Evolutionary conservation across 2,113 vertebrate genomes (phyloP), one percentile per base, ranked within the genome.

Genomic region (Trogon surrucura): DNA sequence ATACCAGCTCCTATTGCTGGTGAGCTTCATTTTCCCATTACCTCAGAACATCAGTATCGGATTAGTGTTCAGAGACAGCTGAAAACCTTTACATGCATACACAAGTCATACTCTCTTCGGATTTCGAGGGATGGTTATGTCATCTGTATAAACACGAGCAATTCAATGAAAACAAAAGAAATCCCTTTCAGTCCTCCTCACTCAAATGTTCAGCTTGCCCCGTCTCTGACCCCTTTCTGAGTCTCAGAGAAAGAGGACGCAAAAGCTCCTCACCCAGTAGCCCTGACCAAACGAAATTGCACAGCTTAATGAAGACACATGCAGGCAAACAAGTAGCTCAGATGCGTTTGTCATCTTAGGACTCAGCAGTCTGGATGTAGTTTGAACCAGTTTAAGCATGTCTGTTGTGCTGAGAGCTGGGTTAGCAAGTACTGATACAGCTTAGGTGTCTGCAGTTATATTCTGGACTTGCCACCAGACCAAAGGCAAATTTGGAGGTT

Each of bases 61-160:
- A 60, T 77, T 80, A 60, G 36, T 78, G n/a, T 87, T 77, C 89
- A 34, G 60, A 80, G 54, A 64, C 20, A 56, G 32, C 29, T 60
- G 54, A 60, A 91, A 91, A 84, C 64, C 36, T 84, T 80, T 69
- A 64, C 72, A 84, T 12, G 71, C 18, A 25, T 38, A 72, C 57
- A 57, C 13, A 61, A 75, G 53, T 48, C 27, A 19, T 36, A 38
- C 6, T 73, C 22, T 64, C 56, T 65, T 61, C 29, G 51, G 36
- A 61, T 88, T 93, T 79, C 90, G 70, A n/a, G 65, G 82, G 70
- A 57, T 65, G 57, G 27, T 66, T 74, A 70, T 85, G 61, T 66
- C 84, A 88, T 85, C 36, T 74, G 32, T 66, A 85, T 70, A 82
- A 88, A 79, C 56, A 85, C 19, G 5, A 85, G 32, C 15, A 74